Evolutionary conservation across 2,888 invertebrate species (phyloP).

Genomic region (Brenthis ino): DNA sequence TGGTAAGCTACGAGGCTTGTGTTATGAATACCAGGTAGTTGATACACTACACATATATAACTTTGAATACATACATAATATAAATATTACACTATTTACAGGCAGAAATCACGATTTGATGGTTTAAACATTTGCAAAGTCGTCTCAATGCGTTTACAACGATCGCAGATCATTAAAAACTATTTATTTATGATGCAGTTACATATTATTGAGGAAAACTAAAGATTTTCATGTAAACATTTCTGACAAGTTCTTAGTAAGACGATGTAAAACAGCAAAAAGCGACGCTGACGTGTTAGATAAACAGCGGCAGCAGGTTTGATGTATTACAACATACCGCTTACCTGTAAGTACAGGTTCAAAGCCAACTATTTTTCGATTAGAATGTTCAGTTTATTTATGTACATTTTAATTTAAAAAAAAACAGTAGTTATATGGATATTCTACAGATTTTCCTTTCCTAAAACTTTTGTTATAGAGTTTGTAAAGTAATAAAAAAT

Average conservation of each 20-base stretch:
- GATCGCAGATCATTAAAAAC: background rate
- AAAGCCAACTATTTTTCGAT: slow-evolving; percentile 16
- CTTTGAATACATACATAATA: no score
- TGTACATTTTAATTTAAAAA: no score
- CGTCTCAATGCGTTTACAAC: background rate
- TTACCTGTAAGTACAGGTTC: slow-evolving; percentile 22
- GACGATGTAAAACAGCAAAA: slow-evolving; percentile 10
- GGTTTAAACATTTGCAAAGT: background rate
- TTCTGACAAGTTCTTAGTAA: slow-evolving; percentile 12
- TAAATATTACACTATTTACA: background rate
- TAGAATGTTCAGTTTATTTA: no score
- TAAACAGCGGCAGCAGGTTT: slow-evolving; percentile 21
- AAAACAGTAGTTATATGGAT: no score
- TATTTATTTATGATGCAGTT: background rate
- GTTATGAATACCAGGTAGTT: no score
- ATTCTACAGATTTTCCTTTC: no score
- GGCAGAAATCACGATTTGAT: background rate
- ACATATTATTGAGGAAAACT: slow-evolving; percentile 20
- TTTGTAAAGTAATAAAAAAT: no score
- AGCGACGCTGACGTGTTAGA: slow-evolving; percentile 11
- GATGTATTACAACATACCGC: slow-evolving; percentile 16
- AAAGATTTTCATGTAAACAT: slow-evolving; percentile 5
- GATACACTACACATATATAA: no score
- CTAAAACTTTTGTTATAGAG: no score
- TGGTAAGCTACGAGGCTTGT: no score